A percentile compares a stretch with the other conserved stretches of the same genome.
Conservation (phyloP, 2,113 vertebrate species). For the Ceyx cyanopectus region DNA sequence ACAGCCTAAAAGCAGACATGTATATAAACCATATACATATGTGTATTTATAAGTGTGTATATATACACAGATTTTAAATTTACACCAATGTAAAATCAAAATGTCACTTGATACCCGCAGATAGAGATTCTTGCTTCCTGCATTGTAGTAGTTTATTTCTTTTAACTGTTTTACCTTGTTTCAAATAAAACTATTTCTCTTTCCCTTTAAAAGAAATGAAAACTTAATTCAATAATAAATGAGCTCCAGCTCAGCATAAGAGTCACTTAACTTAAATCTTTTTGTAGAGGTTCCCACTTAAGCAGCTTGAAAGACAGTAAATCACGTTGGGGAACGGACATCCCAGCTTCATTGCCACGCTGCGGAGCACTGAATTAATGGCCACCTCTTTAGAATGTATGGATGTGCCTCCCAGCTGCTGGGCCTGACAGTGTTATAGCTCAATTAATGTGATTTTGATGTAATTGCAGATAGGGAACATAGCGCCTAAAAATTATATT, state of each 20-base stretch:
- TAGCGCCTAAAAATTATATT: conserved; percentile 80
- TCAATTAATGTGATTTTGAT: conserved; percentile 89
- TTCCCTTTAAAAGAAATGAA: conserved; percentile 83
- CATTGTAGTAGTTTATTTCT: conserved; percentile 65
- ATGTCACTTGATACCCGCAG: not conserved
- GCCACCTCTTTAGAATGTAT: conserved; percentile 83
- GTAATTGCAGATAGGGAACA: conserved; percentile 82
- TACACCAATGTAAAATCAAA: not conserved
- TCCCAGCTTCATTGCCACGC: conserved; percentile 79
- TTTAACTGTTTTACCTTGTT: conserved; percentile 78
- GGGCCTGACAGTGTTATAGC: conserved; percentile 84
- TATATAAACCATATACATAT: not conserved
- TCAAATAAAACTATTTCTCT: conserved; percentile 81
- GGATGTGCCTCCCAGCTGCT: conserved; percentile 83
- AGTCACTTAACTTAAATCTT: conserved; percentile 93
- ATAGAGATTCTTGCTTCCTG: conserved; percentile 42
- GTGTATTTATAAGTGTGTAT: not conserved
- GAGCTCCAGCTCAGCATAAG: conserved; percentile 83
- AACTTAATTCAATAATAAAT: conserved; percentile 91
- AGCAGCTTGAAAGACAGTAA: conserved; percentile 87
- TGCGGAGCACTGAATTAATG: conserved; percentile 81
- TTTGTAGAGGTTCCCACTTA: conserved; percentile 89
- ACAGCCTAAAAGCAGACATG: not conserved
- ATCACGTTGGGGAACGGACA: conserved; percentile 82
- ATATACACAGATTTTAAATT: conserved; percentile 1